Percentiles rank a stretch among this genome's conserved stretches.
Conservation (phyloP, 2,888 invertebrate genomes). For the Allacma fusca region DNA sequence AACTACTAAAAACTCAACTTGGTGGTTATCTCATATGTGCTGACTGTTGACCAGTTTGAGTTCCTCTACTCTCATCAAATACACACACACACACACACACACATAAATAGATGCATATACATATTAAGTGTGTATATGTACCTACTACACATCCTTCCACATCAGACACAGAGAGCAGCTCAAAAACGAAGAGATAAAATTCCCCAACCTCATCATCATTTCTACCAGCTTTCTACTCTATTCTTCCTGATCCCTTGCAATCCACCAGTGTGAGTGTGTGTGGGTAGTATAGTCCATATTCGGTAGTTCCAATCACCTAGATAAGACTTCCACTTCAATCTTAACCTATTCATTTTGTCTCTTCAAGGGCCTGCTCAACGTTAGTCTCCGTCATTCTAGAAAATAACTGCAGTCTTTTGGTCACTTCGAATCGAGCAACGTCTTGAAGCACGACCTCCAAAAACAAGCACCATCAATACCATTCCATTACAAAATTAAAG, state of each 20-base stretch:
- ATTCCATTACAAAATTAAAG: too few relatives aligned
- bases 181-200: slow-evolving; percentile 13
- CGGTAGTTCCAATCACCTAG: slow-evolving; percentile 45
- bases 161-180: background rate
- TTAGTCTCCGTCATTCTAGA: slow-evolving; percentile 41
- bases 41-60: slow-evolving; percentile 35
- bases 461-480: too few relatives aligned
- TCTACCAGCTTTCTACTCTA: background rate
- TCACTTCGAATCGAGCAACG: slow-evolving; percentile 34
- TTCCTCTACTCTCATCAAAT: slow-evolving; percentile 28
- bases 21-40: slow-evolving; percentile 41
- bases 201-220: slow-evolving; percentile 39
- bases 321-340: slow-evolving; percentile 43
- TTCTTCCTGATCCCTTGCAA: slow-evolving; percentile 26
- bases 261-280: slow-evolving; percentile 15
- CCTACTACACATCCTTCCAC: too few relatives aligned
- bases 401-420: slow-evolving; percentile 42
- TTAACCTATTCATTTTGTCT: slow-evolving; percentile 46
- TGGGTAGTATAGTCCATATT: slow-evolving; percentile 45
- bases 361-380: slow-evolving; percentile 41
- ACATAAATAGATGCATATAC: background rate
- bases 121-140: too few relatives aligned
- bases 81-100: background rate
- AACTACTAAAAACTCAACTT: slow-evolving; percentile 36
- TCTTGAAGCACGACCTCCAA: background rate